A percentile compares a stretch with the other conserved stretches of the same genome.
Conservation (phyloP, 2,888 invertebrate species). For the Tachystola acroxantha region DNA sequence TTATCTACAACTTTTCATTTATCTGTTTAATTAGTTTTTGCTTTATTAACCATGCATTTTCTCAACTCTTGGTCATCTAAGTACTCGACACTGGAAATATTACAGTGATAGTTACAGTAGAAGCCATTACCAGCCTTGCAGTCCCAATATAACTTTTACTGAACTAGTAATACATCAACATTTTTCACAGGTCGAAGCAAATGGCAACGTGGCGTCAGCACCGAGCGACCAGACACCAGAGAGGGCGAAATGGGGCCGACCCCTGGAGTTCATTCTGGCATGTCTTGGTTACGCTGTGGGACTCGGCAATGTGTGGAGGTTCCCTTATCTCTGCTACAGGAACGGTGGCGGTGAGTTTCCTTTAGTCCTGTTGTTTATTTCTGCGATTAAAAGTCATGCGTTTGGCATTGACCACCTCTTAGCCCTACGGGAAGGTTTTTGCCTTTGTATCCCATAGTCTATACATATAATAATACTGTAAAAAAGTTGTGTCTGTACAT, state of each 20-base stretch:
- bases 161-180: too few relatives aligned
- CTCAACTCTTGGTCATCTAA: too few relatives aligned
- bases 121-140: too few relatives aligned
- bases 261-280: slow-evolving; percentile 85
- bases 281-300: slow-evolving; percentile 88
- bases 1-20: too few relatives aligned
- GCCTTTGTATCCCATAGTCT: too few relatives aligned
- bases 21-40: too few relatives aligned
- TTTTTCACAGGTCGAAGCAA: slow-evolving; percentile 32
- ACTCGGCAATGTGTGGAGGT: slow-evolving; percentile 88
- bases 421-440: neutral
- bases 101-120: too few relatives aligned
- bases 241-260: slow-evolving; percentile 79
- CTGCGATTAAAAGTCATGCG: neutral
- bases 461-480: too few relatives aligned
- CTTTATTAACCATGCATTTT: too few relatives aligned
- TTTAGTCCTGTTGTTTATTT: neutral
- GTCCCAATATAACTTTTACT: too few relatives aligned
- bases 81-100: too few relatives aligned
- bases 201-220: slow-evolving; percentile 25
- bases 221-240: slow-evolving; percentile 32
- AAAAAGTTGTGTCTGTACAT: too few relatives aligned
- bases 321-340: slow-evolving; percentile 87
- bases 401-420: neutral
- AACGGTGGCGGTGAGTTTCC: slow-evolving; percentile 86